Evolutionary conservation across 2,113 vertebrate genomes (phyloP).

Genomic region (Sitta europaea): DNA sequence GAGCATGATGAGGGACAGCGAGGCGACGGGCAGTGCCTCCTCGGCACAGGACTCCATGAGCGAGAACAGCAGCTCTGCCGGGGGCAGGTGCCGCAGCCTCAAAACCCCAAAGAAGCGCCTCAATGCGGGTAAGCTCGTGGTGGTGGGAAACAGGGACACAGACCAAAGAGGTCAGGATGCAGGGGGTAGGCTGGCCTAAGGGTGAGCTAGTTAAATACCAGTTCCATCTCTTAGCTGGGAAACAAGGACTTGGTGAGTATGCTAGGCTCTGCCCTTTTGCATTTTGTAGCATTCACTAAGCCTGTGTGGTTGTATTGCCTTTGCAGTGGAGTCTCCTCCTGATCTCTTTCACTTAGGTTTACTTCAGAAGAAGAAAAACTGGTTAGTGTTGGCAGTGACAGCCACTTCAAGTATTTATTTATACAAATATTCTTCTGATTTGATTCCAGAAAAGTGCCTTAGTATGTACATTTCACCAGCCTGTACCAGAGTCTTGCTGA

Average conservation of each 20-base stretch:
- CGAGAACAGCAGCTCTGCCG: conserved; percentile 89
- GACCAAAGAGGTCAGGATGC: rapidly evolving
- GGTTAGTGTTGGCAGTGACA: background rate
- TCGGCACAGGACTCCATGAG: conserved; percentile 96
- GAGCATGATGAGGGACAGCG: conserved; percentile 97
- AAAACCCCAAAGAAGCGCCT: conserved; percentile 90
- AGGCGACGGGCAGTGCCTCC: conserved; percentile 93
- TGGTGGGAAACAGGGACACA: rapidly evolving
- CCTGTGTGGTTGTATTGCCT: background rate
- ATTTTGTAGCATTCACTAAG: background rate
- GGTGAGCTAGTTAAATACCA: background rate
- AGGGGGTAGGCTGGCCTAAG: background rate
- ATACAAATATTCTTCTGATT: background rate
- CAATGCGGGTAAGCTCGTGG: conserved; percentile 77
- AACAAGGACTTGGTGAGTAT: background rate
- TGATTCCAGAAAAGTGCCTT: background rate
- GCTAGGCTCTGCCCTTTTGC: background rate
- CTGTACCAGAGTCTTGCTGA: background rate
- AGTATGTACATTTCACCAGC: background rate
- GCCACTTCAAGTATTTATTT: background rate
- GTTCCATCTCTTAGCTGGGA: background rate
- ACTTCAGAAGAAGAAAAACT: background rate
- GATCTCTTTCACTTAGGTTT: background rate
- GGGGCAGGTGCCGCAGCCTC: conserved; percentile 84
- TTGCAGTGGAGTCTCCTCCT: background rate